Evolutionary conservation across 2,888 invertebrate genomes (phyloP).

Genomic region (Crepidodera aurea): DNA sequence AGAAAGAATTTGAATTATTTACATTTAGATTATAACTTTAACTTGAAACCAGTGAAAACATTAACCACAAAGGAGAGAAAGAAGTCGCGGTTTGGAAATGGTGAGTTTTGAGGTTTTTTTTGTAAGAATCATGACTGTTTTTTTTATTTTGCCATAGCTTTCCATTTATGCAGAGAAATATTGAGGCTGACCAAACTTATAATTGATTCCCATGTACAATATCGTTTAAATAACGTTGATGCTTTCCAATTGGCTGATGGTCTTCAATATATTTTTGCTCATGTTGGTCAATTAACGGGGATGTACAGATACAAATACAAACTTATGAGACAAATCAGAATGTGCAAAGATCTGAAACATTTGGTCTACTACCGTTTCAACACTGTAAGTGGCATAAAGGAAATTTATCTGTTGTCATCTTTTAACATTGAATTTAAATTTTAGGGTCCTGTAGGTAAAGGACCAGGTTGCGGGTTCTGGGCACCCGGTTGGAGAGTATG

Average conservation of each 20-base stretch:
- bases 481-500: conserved; percentile 99
- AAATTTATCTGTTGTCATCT: no score
- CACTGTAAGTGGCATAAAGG: conserved; percentile 82
- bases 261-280: conserved; percentile 98
- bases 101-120: conserved; percentile 65
- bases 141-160: conserved; percentile 76
- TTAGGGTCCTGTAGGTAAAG: conserved; percentile 96
- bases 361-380: conserved; percentile 99
- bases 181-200: conserved; percentile 97
- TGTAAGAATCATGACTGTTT: no score
- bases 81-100: conserved; percentile 96
- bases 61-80: conserved; percentile 99
- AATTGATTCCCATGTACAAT: conserved; percentile 99
- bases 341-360: conserved; percentile 99
- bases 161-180: conserved; percentile 99
- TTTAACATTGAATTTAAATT: no score
- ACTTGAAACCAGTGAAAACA: conserved; percentile 99
- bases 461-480: conserved; percentile 98
- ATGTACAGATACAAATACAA: conserved; percentile 99
- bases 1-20: conserved; percentile 99
- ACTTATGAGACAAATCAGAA: conserved; percentile 97
- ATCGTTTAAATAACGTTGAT: conserved; percentile 98
- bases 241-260: conserved; percentile 99
- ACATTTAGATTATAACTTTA: conserved; percentile 99
- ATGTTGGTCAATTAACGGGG: conserved; percentile 98